phyloP scores from a whole-genome alignment of 1,140 invertebrate genomes.

The Heliconius congener region DNA sequence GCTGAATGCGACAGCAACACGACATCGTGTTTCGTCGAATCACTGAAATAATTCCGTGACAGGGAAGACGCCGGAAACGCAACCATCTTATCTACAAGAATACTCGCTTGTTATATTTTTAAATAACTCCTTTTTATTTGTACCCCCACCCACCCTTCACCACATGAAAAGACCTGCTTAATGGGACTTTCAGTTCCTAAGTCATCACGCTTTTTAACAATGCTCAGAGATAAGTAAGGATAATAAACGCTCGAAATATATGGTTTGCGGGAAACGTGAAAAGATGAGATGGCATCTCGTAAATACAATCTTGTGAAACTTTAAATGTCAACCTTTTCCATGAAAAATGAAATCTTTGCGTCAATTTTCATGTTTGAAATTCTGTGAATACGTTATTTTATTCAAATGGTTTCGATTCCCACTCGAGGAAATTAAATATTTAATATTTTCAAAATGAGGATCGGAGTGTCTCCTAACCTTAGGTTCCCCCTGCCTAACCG shows the following conservation, averaged over 20 bases:
- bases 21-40: slow-evolving; percentile 74
- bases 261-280: slow-evolving; percentile 16
- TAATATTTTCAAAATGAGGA: too few species aligned
- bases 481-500: too few species aligned
- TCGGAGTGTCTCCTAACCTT: too few species aligned
- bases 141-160: slow-evolving; percentile 58
- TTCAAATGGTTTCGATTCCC: too few species aligned
- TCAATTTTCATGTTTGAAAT: not conserved
- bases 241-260: slow-evolving; percentile 66
- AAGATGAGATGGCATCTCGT: not conserved
- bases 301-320: slow-evolving; percentile 6
- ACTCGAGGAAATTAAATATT: too few species aligned
- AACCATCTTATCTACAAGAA: slow-evolving; percentile 77
- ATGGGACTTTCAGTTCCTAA: slow-evolving; percentile 80
- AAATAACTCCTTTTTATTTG: slow-evolving; percentile 80
- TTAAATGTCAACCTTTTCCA: slow-evolving; percentile 1
- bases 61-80: slow-evolving; percentile 72
- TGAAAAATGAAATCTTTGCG: not conserved
- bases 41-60: slow-evolving; percentile 76
- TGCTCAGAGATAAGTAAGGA: slow-evolving; percentile 76
- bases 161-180: slow-evolving; percentile 79
- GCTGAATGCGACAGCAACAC: slow-evolving; percentile 74
- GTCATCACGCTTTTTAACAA: slow-evolving; percentile 79
- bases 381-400: not conserved
- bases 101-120: slow-evolving; percentile 80